Conservation (phyloP, 1,140 invertebrate genomes). For the Cotesia vestalis region DNA sequence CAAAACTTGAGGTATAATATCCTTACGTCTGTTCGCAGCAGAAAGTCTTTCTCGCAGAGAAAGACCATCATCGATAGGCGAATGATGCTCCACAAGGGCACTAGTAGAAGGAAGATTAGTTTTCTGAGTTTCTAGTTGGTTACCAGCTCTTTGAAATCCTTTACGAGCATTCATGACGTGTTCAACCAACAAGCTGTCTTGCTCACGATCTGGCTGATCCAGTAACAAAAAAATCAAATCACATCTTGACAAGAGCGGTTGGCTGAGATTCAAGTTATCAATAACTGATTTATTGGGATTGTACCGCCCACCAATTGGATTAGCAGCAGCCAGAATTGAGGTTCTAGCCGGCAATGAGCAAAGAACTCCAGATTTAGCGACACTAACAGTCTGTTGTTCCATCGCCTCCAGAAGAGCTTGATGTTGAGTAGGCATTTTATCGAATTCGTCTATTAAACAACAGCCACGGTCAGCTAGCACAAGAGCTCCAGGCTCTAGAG, state of each 20-base stretch:
- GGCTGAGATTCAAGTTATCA: conserved; percentile 89
- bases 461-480: conserved; percentile 85
- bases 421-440: conserved; percentile 86
- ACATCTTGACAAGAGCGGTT: conserved; percentile 89
- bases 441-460: conserved; percentile 94
- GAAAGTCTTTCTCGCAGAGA: conserved; percentile 71
- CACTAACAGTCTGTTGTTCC: conserved; percentile 92
- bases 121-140: not conserved
- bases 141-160: conserved; percentile 22
- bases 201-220: conserved; percentile 82
- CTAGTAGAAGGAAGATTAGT: conserved; percentile 12
- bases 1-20: conserved; percentile 78
- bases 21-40: conserved; percentile 70
- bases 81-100: not conserved
- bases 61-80: not conserved
- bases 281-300: conserved; percentile 86
- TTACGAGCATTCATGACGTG: conserved; percentile 82
- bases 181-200: conserved; percentile 81
- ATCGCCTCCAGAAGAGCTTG: conserved; percentile 89
- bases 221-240: conserved; percentile 92
- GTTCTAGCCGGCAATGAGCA: conserved; percentile 82
- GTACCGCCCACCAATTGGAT: conserved; percentile 89
- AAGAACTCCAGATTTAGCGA: conserved; percentile 87
- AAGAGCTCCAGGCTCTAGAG: conserved; percentile 86
- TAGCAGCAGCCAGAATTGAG: conserved; percentile 90